Base-by-base conservation (phyloP, 2,797 vertebrate species). In the Agapornis canus region DNA sequence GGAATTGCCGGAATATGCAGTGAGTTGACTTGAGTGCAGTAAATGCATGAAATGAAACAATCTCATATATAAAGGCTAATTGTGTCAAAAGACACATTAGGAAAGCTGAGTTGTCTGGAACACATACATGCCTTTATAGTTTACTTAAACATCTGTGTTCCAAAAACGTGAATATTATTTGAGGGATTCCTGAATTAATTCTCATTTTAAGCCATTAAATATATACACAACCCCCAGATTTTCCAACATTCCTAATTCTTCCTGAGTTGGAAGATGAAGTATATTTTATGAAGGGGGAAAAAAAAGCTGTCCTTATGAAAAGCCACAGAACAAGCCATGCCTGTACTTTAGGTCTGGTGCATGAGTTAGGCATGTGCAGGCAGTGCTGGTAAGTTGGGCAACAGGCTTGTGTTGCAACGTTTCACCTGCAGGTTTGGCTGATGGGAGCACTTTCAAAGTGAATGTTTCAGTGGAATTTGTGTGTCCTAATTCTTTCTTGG, bases 341-440 rank as follows among this genome's bases (percentile, higher is more conserved):
- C 69, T 93, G 92, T 88, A 31, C 4, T 5, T 61, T 81, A 48
- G 89, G 76, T 80, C 89, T 82, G 86, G 90, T 77, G 87, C 89
- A 69, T 25, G 6, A 73, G 61, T 9, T 78, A 90, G 87, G 92
- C 94, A 2, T 96, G 96, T 96, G 94, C 70, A 73, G 96, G 89
- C 95, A 96, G 85, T 79, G 85, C 87, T 68, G 75, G 25, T 45
- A 25, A 7, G 40, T 96, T 95, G 82, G 89, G 96, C 94, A 97
- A 96, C 48, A 59, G 64, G 64, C 92, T 48, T 26, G 66, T 95
- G 92, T 91, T 93, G 95, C 96, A 96, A 96, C 17, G 10, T 84
- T 89, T 94, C 92, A 96, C 95, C 95, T 94, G 95, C 95, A 96
- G 92, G 63, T 96, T 90, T 10, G 60, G 87, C 87, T 91, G 77